Conservation (phyloP, 2,113 vertebrate genomes). For the Solea senegalensis region DNA sequence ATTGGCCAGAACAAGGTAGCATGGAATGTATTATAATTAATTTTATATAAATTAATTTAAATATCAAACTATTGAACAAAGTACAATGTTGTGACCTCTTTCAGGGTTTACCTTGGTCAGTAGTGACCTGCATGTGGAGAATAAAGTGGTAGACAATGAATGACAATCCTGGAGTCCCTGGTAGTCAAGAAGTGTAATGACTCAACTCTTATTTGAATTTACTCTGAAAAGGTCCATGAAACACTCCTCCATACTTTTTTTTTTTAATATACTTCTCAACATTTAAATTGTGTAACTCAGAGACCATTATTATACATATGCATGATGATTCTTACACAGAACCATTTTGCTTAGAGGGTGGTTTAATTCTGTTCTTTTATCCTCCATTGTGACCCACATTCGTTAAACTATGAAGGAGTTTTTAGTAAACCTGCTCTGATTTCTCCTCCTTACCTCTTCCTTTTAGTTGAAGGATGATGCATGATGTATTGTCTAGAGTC, state of each 20-base stretch:
- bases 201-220: too few relatives aligned
- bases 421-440: background rate
- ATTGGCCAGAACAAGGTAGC: too few relatives aligned
- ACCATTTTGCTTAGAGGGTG: background rate
- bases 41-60: too few relatives aligned
- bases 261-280: background rate
- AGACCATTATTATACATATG: background rate
- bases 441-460: background rate
- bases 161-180: too few relatives aligned
- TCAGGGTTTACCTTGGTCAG: too few relatives aligned
- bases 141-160: too few relatives aligned
- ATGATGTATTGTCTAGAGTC: background rate
- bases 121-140: too few relatives aligned
- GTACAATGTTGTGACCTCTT: too few relatives aligned
- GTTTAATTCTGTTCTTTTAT: background rate
- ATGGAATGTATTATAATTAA: too few relatives aligned
- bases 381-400: slow-evolving; percentile 11
- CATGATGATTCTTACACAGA: background rate
- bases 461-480: background rate
- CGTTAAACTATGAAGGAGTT: background rate
- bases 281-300: slow-evolving; percentile 7
- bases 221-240: too few relatives aligned
- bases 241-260: background rate
- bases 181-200: too few relatives aligned
- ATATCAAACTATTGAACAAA: too few relatives aligned